Percentiles rank a stretch among this genome's conserved stretches.
These are phyloP conservation scores for Bubo scandiacus DNA, from an alignment of 2,113 vertebrate species.

Conservation along the genomic window DNA sequence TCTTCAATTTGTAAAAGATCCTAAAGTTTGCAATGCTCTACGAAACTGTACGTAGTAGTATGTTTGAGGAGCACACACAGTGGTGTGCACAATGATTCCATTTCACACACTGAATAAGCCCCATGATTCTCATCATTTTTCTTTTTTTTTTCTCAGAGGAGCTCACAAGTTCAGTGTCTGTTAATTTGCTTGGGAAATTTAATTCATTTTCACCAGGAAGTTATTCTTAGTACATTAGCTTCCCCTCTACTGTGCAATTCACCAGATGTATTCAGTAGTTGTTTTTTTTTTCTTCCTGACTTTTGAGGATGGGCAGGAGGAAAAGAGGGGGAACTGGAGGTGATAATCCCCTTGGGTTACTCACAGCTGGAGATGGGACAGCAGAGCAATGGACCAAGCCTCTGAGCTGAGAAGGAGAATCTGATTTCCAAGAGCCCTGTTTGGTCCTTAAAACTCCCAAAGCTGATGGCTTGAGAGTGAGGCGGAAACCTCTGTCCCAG, in stretches of 20 bases:
- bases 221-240: not conserved
- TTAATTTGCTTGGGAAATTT: not conserved
- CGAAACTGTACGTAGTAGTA: not conserved
- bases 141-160: not conserved
- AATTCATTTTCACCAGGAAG: not conserved
- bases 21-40: not conserved
- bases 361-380: not conserved
- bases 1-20: not conserved
- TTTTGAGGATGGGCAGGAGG: not conserved
- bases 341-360: not conserved
- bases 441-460: not conserved
- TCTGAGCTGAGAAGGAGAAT: not conserved
- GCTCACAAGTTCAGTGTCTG: not conserved
- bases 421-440: not conserved
- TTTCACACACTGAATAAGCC: not conserved
- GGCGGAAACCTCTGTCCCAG: not conserved
- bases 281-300: not conserved
- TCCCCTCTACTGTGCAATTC: not conserved
- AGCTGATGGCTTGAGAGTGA: not conserved
- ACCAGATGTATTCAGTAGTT: not conserved
- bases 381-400: not conserved
- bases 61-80: not conserved
- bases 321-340: not conserved
- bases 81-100: not conserved
- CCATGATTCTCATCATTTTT: not conserved